Evolutionary conservation across 1,140 invertebrate genomes (phyloP).

Genomic region (Hestina assimilis): DNA sequence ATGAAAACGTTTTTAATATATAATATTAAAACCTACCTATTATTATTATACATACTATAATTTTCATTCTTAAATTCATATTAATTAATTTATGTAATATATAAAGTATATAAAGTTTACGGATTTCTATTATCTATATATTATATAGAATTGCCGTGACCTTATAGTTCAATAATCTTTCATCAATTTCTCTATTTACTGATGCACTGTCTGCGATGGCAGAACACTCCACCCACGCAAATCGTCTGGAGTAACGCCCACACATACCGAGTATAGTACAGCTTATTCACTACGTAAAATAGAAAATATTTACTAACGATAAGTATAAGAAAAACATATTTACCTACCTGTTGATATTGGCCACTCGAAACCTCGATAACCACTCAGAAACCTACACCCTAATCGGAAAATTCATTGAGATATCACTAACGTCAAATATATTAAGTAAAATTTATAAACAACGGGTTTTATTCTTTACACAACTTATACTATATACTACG

Average conservation of each 20-base stretch:
- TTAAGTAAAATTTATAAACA: background rate
- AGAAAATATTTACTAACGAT: constrained; percentile 38
- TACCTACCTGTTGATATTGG: constrained; percentile 61
- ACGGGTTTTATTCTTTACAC: background rate
- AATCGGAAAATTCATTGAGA: constrained; percentile 8
- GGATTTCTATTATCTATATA: too few species aligned
- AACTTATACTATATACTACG: background rate
- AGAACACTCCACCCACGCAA: constrained; percentile 57
- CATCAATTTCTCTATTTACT: constrained; percentile 36
- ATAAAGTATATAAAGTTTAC: too few species aligned
- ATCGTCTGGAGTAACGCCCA: constrained; percentile 65
- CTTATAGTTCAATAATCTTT: constrained; percentile 2
- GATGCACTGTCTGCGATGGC: constrained; percentile 40
- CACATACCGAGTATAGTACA: constrained; percentile 31
- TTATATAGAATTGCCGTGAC: background rate
- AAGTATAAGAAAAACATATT: constrained; percentile 41
- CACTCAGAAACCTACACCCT: constrained; percentile 14
- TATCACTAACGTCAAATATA: background rate
- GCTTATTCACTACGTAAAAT: too few species aligned
- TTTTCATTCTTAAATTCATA: too few species aligned
- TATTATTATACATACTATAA: too few species aligned
- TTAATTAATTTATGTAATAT: too few species aligned
- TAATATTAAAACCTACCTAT: too few species aligned
- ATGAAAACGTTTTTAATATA: too few species aligned
- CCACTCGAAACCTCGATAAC: constrained; percentile 28